Evolutionary conservation across 1,140 invertebrate genomes (phyloP), one percentile per base, ranked within the genome.

Genomic region (Drosophila nigromelanica): DNA sequence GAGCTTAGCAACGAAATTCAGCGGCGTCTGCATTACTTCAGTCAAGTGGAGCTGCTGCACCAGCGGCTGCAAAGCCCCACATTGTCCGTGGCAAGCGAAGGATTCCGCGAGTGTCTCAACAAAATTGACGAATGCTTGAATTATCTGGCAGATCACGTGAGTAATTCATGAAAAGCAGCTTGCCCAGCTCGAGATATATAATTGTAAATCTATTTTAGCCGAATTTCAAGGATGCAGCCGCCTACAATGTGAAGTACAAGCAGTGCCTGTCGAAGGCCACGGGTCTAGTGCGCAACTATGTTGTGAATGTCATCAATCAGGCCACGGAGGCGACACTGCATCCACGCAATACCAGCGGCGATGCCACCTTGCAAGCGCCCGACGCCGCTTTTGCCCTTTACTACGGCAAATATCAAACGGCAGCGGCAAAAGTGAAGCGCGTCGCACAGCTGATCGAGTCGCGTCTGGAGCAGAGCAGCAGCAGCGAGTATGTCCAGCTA

Each of bases 371-470:
- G 4, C 77, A 83, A 15, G 79, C 83, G 0, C 92, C 94, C 1
- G 96, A 98, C 86, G 95, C 97, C 30, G 96, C 97, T 0, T 96
- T 98, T 91, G 97, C 97, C 0, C 92, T 98, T 1, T 98, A 98
- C 89, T 99, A 99, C 92, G 98, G 98, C 0, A 98, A 98, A 92
- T 99, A 99, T 92, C 96, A 98, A 92, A 96, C 97, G 1, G 96
- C 96, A 60, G 95, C 98, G 0, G 95, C 96, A 0, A 96, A 97
- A 91, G 94, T 98, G 1, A 97, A 95, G 79, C 93, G 95, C 45
- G 94, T 98, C 4, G 96, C 98, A 59, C 94, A 95, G 64, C 94
- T 98, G 77, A 94, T 98, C 50, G 98, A 98, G 92, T 93, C 94
- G 6, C 94, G 97, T 68, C 93, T 95, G 0, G 80, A 91, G 24